Base-by-base conservation (phyloP, 2,797 vertebrate genomes). In the Melanotaenia pygmaea region DNA sequence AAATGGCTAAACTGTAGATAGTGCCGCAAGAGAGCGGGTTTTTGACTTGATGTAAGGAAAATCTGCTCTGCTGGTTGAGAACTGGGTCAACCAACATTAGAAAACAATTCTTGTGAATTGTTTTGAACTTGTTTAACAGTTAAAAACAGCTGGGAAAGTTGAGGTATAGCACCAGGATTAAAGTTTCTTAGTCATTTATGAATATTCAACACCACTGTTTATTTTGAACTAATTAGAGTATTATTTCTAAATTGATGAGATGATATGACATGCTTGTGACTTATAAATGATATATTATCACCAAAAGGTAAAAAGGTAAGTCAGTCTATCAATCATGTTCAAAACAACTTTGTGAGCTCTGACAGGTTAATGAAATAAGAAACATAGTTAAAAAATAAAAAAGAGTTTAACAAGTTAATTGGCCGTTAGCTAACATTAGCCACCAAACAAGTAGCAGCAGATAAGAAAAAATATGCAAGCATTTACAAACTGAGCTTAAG, bases 31-130 rank as follows among this genome's bases (percentile, higher is more conserved):
- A 74, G 22, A 65, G 72, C 64, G 13, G 61, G 38, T 77, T 79
- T 69, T 22, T 51, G 5, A 71, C 54, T 81, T 6, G 26, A 58
- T 77, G 74, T 70, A 28, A 84, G 77, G 76, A 81, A 84, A 86
- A 79, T 76, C 58, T 61, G 45, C 64, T 73, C 24, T 1, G 16
- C 34, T 69, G 74, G 50, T 65, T 82, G 68, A 84, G 71, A 81
- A 85, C 34, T 84, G 68, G 83, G 81, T 83, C 83, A 79, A n/a
- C 60, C 10, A 13, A 59, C 45, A 32, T 59, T 43, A 60, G 53
- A 72, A 70, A 74, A 54, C 70, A 79, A n/a, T 84, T 86, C 70
- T 78, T 37, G 56, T 70, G 72, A 85, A 85, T 32, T 81, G 72
- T 80, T 83, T 77, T 82, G 28, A 85, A 69, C 38, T 7, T 11